Base-by-base conservation (phyloP, 2,797 vertebrate genomes). In the Darevskia mixta region DNA sequence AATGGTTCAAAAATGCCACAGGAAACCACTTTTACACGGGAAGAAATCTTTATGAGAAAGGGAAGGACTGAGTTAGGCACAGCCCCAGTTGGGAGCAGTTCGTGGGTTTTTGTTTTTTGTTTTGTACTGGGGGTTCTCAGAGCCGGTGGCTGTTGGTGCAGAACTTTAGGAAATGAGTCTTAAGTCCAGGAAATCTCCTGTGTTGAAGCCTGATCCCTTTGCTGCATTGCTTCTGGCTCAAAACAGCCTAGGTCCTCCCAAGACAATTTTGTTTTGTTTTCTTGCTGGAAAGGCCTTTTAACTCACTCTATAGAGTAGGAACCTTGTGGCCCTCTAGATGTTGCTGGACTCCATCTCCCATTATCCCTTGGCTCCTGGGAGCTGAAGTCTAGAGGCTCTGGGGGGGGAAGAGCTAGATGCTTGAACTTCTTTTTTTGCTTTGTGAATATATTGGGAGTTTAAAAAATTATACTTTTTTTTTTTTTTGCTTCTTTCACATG, bases 111-210 rank as follows among this genome's bases (percentile, higher is more conserved):
- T 41, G 4, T 41, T 18, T 41, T 27, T 8, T 35, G 13, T 69
- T 5, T 32, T 67, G n/a, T 78, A 35, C 9, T 25, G 41, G 6
- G 43, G 10, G 27, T 32, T 13, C 64, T 38, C 32, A 61, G 61
- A 35, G 15, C 17, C 64, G 43, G 2, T 1, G 8, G 29, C 11
- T 10, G 17, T 55, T 49, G 49, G 43, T n/a, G 32, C 23, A 66
- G 43, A 17, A 5, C 45, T 79, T 25, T 29, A 38, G 49, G 49
- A 32, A 69, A 45, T 17, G 10, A 35, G 58, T 41, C 64, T 35
- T 76, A 25, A 18, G 38, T 2, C 3, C 5, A 0, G 0, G 29
- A 32, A 83, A 0, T 38, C 49, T 13, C 9, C 69, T 66, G 27
- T 45, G 8, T 27, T 81, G 79, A 61, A 80, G 32, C 32, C 7